phyloP scores from a whole-genome alignment of 2,888 invertebrate genomes.

The Sepiola atlantica region DNA sequence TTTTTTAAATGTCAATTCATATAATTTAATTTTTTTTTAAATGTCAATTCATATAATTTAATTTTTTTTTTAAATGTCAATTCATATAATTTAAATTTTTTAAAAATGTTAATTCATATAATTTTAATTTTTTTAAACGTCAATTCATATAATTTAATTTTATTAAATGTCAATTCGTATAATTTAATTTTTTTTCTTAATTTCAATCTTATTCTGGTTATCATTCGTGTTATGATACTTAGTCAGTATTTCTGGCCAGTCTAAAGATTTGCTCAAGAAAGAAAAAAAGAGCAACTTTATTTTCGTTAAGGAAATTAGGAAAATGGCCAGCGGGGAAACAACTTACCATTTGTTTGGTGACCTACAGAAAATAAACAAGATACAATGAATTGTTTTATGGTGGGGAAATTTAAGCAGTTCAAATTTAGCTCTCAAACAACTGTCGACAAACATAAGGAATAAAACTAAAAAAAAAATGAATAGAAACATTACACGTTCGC shows the following conservation, averaged over 20 bases:
- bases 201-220: neutral
- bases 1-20: neutral
- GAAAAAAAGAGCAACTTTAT: neutral
- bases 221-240: neutral
- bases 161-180: neutral
- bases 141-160: neutral
- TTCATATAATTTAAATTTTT: neutral
- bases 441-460: neutral
- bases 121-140: neutral
- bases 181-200: neutral
- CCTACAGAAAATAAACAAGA: conserved; percentile 32
- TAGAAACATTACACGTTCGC: neutral
- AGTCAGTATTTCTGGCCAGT: neutral
- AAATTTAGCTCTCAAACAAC: conserved; percentile 15
- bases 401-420: conserved; percentile 32
- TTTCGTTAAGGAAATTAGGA: neutral
- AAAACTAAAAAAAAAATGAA: neutral
- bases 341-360: conserved; percentile 32
- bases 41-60: neutral
- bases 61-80: neutral
- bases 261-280: neutral
- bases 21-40: neutral
- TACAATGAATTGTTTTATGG: neutral
- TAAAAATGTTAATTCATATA: neutral
- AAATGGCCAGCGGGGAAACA: conserved; percentile 24